Evolutionary conservation across 1,140 invertebrate species (phyloP), one percentile per base, ranked within the genome.

Genomic region (Calephelis virginiensis): DNA sequence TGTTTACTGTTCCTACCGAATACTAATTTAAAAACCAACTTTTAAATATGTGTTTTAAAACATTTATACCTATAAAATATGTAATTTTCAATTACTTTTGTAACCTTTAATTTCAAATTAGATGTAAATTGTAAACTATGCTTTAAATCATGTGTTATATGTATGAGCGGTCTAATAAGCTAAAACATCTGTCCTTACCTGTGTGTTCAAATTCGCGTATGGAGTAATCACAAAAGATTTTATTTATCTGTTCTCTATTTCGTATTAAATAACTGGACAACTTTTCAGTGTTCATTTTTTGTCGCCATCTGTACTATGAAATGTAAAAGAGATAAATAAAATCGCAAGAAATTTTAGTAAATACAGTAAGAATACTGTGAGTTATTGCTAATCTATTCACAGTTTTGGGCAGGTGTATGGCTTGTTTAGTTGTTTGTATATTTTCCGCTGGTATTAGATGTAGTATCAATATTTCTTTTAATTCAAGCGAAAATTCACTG

Each of bases 401-500:
- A 37, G 28, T 71, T 62, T 76, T 28, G 28, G 61, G 61, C 64
- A 68, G 71, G 63, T n/a, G 47, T 66, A 50, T 60, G 67, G 69
- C 64, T 72, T 63, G 45, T 50, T 46, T 17, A 64, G 63, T 71
- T 68, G 71, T 67, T 75, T 75, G 63, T 70, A 75, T 67, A 74
- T 65, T 67, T 75, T 79, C 69, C 72, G 79, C 81, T 80, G 78
- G 78, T 75, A 76, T 81, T 86, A 85, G 83, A 76, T 70, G 77
- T 85, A 84, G 71, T 75, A 69, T 77, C 76, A 74, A 72, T 85
- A 82, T 78, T 81, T 71, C 78, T 63, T 78, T 78, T 85, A 78
- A 75, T 76, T 84, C 83, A 85, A 69, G 85, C 77, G 72, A 80
- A 81, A 78, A 88, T 86, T 86, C 76, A 85, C 75, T 73, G 75